These are phyloP conservation scores for Mantis religiosa DNA, from an alignment of 2,888 invertebrate species.

Conservation along the genomic window DNA sequence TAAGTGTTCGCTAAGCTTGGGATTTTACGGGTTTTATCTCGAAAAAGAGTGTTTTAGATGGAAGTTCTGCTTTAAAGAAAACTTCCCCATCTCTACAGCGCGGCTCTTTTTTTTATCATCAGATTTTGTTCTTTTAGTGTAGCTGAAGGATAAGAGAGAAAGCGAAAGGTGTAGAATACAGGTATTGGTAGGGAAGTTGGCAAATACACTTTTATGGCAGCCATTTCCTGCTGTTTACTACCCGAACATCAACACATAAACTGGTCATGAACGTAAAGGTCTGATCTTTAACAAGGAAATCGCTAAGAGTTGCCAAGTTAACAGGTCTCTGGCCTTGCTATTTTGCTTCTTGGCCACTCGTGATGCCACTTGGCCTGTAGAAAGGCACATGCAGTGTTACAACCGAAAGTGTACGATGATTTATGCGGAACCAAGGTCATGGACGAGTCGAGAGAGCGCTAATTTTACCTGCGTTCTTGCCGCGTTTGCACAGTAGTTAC, in stretches of 20 bases:
- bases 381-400: background rate
- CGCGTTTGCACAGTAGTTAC: too few species aligned
- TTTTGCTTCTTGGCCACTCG: background rate
- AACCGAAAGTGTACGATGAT: background rate
- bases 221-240: background rate
- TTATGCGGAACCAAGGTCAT: too few species aligned
- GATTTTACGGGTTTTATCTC: too few species aligned
- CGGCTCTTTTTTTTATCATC: too few species aligned
- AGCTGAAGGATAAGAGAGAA: background rate
- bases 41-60: too few species aligned
- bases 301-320: background rate
- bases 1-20: too few species aligned
- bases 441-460: too few species aligned
- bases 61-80: too few species aligned
- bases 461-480: too few species aligned
- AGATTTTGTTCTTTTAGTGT: background rate
- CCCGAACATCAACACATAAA: background rate
- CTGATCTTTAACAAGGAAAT: background rate
- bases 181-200: background rate
- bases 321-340: background rate
- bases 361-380: background rate
- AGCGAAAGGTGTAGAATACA: background rate
- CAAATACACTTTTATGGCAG: background rate
- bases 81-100: too few species aligned
- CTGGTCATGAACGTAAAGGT: background rate